A percentile compares a stretch with the other conserved stretches of the same genome.
Conservation (phyloP, 2,888 invertebrate genomes). For the Andrena trimmerana region DNA sequence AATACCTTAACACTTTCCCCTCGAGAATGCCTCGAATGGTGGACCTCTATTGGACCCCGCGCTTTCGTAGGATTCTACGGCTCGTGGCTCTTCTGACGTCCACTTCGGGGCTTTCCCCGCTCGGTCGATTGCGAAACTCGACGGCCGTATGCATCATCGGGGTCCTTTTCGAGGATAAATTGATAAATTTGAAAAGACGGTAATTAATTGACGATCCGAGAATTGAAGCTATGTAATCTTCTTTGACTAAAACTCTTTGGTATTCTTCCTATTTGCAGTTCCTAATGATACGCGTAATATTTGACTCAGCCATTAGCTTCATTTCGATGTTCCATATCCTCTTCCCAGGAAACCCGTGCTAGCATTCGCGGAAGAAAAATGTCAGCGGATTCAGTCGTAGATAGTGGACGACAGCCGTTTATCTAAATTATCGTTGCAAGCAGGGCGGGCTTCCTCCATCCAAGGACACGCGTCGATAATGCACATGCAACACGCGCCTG, state of each 20-base stretch:
- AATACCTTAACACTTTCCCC: conserved; percentile 76
- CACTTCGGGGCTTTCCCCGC: conserved; percentile 12
- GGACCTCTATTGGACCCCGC: conserved; percentile 50
- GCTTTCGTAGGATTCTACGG: conserved; percentile 24
- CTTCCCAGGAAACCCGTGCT: not conserved
- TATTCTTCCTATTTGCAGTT: too few relatives aligned
- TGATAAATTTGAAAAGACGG: not conserved
- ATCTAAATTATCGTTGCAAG: conserved; percentile 29
- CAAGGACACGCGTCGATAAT: conserved; percentile 32
- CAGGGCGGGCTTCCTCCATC: conserved; percentile 34
- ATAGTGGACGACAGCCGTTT: conserved; percentile 8
- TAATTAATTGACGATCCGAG: not conserved
- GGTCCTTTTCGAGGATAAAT: not conserved
- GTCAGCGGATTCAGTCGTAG: conserved; percentile 10
- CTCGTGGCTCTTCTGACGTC: conserved; percentile 1
- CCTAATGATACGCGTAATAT: too few relatives aligned
- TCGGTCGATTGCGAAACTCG: conserved; percentile 19
- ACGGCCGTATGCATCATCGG: not conserved
- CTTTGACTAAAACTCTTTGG: too few relatives aligned
- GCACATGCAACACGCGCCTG: not conserved
- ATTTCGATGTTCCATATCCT: too few relatives aligned
- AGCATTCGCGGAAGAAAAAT: not conserved
- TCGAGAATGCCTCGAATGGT: conserved; percentile 63
- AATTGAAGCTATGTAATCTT: too few relatives aligned
- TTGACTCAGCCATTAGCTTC: too few relatives aligned